A percentile compares a stretch with the other conserved stretches of the same genome.
Evolutionary conservation across 2,888 invertebrate species (phyloP).

Genomic region (Heteromyza rotundicornis): DNA sequence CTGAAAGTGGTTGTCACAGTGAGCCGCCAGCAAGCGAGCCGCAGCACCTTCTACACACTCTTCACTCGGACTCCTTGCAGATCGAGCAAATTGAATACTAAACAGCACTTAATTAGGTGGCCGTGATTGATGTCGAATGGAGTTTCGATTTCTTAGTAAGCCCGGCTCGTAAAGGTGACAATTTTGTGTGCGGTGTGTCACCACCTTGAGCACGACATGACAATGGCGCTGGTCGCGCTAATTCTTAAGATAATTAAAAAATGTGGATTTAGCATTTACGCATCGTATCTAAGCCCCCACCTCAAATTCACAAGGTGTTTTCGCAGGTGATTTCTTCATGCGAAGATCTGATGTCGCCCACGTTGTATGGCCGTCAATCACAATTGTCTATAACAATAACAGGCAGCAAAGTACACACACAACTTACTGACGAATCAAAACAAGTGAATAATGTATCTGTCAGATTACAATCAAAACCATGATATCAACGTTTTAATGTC

Average conservation of each 20-base stretch:
- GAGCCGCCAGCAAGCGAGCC: background rate
- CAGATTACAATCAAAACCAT: conserved; percentile 30
- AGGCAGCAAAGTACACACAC: background rate
- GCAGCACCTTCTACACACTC: background rate
- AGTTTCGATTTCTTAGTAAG: conserved; percentile 28
- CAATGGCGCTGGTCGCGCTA: too few relatives aligned
- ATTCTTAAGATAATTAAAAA: too few relatives aligned
- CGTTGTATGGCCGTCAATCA: conserved; percentile 36
- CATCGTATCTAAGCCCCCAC: too few relatives aligned
- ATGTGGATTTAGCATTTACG: too few relatives aligned
- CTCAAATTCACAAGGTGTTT: too few relatives aligned
- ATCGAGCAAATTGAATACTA: conserved; percentile 41
- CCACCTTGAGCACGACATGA: too few relatives aligned
- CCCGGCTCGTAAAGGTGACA: conserved; percentile 7
- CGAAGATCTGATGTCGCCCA: conserved; percentile 35
- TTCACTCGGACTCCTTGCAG: background rate
- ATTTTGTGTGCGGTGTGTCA: too few relatives aligned
- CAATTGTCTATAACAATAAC: conserved; percentile 12
- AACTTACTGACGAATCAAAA: background rate
- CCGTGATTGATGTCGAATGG: conserved; percentile 40
- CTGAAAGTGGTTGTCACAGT: background rate
- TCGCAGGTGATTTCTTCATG: too few relatives aligned
- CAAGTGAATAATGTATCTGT: conserved; percentile 20
- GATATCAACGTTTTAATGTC: conserved; percentile 30
- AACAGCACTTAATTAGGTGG: conserved; percentile 46